Base-by-base conservation (phyloP, 2,888 invertebrate species). In the Fabriciana adippe region DNA sequence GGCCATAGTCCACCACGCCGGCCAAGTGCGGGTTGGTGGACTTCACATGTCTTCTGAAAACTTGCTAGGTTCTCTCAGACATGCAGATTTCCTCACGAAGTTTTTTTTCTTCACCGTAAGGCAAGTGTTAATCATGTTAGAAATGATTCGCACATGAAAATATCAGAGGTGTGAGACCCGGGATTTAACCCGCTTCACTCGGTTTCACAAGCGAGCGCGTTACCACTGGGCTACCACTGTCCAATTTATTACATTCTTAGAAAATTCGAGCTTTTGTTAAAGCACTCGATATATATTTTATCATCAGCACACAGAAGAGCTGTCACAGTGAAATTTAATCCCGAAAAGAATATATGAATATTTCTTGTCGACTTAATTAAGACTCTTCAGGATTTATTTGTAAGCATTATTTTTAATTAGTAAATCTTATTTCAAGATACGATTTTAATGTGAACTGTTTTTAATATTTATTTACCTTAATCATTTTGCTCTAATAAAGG, bases 311-410 rank as follows among this genome's bases (percentile, higher is more conserved):
- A 35, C 35, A 45, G 54, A 53, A 45, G 11, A 62, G 57, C 64
- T 65, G 64, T 65, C 64, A 65, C 55, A 31, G 53, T 18, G 51
- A 57, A 65, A 65, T 65, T 56, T 51, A 57, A 65, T 57, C 51
- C 21, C 56, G 45, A 50, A 55, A 55, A 55, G 55, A 64, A 64
- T 55, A 48, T 64, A 21, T 55, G 64, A 64, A 64, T 55, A 26
- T 54, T 63, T 47, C 63, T 63, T 55, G 63, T 63, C 47, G 63
- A 55, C 63, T 63, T 63, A 63, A 55, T 63, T 59, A 63, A 55
- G 45, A 54, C 47, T 55, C 15, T 47, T n/a, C 26, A 26, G 47
- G 26, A 59, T 59, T 59, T 59, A 59, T 59, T 59, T 59, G 47
- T 47, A 59, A 47, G 57, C n/a, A 26, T 47, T 59, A 26, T 59